Conservation (phyloP, 1,140 invertebrate genomes). For the Pygmarrhopalites habei region DNA sequence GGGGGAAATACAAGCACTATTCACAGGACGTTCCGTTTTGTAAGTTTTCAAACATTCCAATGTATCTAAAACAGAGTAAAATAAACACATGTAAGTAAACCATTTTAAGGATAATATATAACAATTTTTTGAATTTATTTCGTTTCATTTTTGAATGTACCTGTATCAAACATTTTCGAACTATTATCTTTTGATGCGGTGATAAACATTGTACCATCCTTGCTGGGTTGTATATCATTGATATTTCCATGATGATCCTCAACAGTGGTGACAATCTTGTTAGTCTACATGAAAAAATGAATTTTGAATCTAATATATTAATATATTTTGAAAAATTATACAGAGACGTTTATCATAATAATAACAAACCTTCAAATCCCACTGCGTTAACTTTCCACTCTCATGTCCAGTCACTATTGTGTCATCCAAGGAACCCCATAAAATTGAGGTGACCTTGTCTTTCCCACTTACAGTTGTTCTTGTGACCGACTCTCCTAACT, state of each 20-base stretch:
- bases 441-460: slow-evolving; percentile 75
- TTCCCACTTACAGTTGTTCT: slow-evolving; percentile 43
- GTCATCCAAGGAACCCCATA: slow-evolving; percentile 89
- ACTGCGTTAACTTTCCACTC: slow-evolving; percentile 80
- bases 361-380: slow-evolving; percentile 72
- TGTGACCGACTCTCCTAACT: slow-evolving; percentile 34
- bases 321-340: background rate
- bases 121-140: too few relatives aligned
- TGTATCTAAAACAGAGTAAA: too few relatives aligned
- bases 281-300: slow-evolving; percentile 54
- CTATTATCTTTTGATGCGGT: slow-evolving; percentile 92
- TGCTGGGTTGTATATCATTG: slow-evolving; percentile 91
- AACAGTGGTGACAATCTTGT: slow-evolving; percentile 65
- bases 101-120: too few relatives aligned
- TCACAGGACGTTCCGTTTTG: slow-evolving; percentile 92
- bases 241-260: slow-evolving; percentile 78
- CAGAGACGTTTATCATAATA: too few relatives aligned
- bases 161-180: slow-evolving; percentile 86
- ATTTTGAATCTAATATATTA: background rate
- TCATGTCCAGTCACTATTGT: slow-evolving; percentile 89
- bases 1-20: slow-evolving; percentile 94
- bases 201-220: slow-evolving; percentile 91
- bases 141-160: too few relatives aligned
- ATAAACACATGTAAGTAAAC: too few relatives aligned
- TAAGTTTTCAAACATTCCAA: slow-evolving; percentile 85